Conservation (phyloP, 2,888 invertebrate species). For the Scaptomyza cyrtandrae region DNA sequence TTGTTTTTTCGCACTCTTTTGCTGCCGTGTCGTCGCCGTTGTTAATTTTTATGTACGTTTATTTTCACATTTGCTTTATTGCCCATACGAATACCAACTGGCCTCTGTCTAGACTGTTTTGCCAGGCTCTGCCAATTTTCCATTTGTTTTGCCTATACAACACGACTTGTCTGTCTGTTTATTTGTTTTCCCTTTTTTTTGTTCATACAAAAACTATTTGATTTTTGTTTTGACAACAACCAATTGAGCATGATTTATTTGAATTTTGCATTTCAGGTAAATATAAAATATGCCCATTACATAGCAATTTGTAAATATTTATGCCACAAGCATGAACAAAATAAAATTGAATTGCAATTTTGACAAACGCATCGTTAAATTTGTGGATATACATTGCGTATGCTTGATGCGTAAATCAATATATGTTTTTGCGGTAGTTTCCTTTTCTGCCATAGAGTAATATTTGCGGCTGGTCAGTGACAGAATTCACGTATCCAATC, state of each 20-base stretch:
- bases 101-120: slow-evolving; percentile 60
- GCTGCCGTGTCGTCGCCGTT: slow-evolving; percentile 72
- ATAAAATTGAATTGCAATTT: slow-evolving; percentile 45
- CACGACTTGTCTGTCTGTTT: slow-evolving; percentile 17
- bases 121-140: slow-evolving; percentile 26
- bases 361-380: background rate
- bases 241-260: slow-evolving; percentile 48
- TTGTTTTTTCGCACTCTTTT: slow-evolving; percentile 54
- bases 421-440: slow-evolving; percentile 49
- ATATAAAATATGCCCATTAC: slow-evolving; percentile 50
- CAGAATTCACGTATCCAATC: slow-evolving; percentile 42
- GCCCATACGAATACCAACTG: slow-evolving; percentile 44
- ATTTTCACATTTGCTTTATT: slow-evolving; percentile 75
- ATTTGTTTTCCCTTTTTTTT: slow-evolving; percentile 6
- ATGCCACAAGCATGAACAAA: slow-evolving; percentile 45
- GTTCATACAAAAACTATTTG: slow-evolving; percentile 43
- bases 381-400: slow-evolving; percentile 25
- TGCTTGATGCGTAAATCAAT: slow-evolving; percentile 59
- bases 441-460: background rate
- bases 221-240: slow-evolving; percentile 53
- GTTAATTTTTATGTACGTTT: slow-evolving; percentile 71
- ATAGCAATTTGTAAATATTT: slow-evolving; percentile 60
- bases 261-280: slow-evolving; percentile 44
- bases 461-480: slow-evolving; percentile 63
- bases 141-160: slow-evolving; percentile 17